A percentile compares a stretch with the other conserved stretches of the same genome.
phyloP scores from a whole-genome alignment of 2,113 vertebrate genomes.

The Apistogramma diplotaenia region DNA sequence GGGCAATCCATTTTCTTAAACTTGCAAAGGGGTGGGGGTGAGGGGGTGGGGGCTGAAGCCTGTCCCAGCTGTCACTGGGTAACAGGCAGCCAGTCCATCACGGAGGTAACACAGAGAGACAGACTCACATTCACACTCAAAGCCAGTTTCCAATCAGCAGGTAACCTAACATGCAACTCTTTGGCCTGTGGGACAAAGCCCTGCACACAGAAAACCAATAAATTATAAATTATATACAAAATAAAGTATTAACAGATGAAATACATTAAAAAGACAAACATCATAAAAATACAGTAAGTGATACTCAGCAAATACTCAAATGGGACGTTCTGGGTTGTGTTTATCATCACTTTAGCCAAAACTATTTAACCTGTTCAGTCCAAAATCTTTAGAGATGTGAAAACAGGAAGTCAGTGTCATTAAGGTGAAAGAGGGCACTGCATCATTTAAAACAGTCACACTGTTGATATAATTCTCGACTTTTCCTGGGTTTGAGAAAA shows the following conservation, averaged over 20 bases:
- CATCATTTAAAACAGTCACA: too few species aligned
- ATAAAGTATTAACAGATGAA: background rate
- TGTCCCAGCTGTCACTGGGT: background rate
- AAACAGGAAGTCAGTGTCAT: background rate
- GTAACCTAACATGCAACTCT: background rate
- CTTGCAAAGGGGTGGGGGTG: too few species aligned
- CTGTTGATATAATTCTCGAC: fast-evolving
- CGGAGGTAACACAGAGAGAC: background rate
- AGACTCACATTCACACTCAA: background rate
- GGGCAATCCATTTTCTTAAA: too few species aligned
- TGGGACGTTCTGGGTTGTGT: fast-evolving
- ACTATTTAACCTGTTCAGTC: too few species aligned
- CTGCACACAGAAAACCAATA: background rate
- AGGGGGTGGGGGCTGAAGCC: too few species aligned
- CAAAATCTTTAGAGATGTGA: background rate
- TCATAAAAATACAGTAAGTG: too few species aligned
- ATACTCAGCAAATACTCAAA: too few species aligned
- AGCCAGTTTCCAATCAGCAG: background rate
- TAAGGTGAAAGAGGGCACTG: too few species aligned
- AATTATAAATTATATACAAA: too few species aligned
- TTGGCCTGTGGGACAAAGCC: background rate
- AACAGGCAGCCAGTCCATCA: background rate
- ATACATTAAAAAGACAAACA: too few species aligned
- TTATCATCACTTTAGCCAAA: too few species aligned
- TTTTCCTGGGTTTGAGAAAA: background rate